Percentiles rank a stretch among this genome's conserved stretches.
These are phyloP conservation scores for Cryptus armator DNA, from an alignment of 2,888 invertebrate genomes.

Conservation along the genomic window DNA sequence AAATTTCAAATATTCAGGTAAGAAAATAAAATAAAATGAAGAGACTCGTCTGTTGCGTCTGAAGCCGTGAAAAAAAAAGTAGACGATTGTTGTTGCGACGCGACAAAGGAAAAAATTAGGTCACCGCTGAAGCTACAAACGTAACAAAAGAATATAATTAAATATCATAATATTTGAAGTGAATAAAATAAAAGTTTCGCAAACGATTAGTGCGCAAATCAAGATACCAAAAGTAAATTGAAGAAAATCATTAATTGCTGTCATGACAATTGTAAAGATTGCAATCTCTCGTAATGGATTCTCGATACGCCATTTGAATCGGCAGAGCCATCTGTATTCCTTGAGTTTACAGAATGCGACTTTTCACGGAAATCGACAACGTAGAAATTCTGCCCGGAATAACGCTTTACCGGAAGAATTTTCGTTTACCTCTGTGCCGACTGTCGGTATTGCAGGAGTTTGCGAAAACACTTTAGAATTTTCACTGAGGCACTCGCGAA, in stretches of 20 bases:
- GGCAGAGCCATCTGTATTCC: slow-evolving; percentile 9
- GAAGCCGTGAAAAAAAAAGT: not conserved
- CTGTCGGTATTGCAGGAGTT: slow-evolving; percentile 9
- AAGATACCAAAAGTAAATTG: not conserved
- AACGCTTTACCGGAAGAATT: not conserved
- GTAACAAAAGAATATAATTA: slow-evolving; percentile 3
- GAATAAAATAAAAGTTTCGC: slow-evolving; percentile 28
- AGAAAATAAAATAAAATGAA: not conserved
- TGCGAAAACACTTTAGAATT: not conserved
- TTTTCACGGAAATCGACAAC: slow-evolving; percentile 30
- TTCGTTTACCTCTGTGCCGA: not conserved
- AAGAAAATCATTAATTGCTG: not conserved
- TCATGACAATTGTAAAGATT: not conserved
- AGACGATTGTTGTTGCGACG: not conserved
- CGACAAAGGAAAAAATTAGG: slow-evolving; percentile 8
- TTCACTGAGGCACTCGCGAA: not conserved
- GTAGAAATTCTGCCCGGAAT: not conserved
- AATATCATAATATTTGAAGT: not conserved
- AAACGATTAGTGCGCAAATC: not conserved
- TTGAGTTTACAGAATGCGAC: not conserved
- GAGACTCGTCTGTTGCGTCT: not conserved
- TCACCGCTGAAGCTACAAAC: slow-evolving; percentile 1
- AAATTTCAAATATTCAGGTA: too few relatives aligned
- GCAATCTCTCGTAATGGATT: not conserved
- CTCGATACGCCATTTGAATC: not conserved